These are phyloP conservation scores for Myotis yumanensis DNA, from an alignment of 2,113 vertebrate genomes.

Conservation along the genomic window DNA sequence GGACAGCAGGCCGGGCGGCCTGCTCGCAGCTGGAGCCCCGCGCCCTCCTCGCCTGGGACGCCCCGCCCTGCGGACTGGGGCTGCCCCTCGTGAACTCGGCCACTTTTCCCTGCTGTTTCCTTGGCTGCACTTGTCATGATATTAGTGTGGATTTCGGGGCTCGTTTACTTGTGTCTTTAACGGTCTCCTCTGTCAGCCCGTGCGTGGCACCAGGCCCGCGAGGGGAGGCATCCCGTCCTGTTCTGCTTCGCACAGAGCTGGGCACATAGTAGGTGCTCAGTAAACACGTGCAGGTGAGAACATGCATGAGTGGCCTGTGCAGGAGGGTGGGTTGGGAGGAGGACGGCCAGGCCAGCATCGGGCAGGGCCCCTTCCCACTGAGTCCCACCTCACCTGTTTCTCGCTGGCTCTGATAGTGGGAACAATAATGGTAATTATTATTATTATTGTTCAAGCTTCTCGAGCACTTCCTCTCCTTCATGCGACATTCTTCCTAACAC, in stretches of 20 bases:
- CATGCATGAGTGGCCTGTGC: accelerated
- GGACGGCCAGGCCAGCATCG: accelerated
- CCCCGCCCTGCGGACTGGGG: neutral
- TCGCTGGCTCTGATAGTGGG: neutral
- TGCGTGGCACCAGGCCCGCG: accelerated
- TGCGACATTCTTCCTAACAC: neutral
- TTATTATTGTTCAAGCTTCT: neutral
- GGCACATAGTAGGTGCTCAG: neutral
- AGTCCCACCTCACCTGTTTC: neutral
- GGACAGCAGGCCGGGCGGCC: accelerated
- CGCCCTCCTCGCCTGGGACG: accelerated
- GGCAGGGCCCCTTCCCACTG: neutral
- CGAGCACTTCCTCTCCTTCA: accelerated
- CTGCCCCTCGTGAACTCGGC: accelerated
- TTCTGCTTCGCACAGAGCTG: neutral
- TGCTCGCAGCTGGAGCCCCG: accelerated
- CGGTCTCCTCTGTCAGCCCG: neutral
- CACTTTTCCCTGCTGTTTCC: neutral
- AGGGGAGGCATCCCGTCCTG: accelerated
- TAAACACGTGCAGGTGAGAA: neutral
- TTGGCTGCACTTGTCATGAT: accelerated
- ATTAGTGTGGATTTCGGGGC: accelerated
- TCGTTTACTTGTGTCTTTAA: neutral
- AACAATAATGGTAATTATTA: accelerated
- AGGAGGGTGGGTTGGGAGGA: accelerated